Evolutionary conservation across 1,140 invertebrate species (phyloP), one percentile per base, ranked within the genome.

Genomic region (Trinorchestia longiramus): DNA sequence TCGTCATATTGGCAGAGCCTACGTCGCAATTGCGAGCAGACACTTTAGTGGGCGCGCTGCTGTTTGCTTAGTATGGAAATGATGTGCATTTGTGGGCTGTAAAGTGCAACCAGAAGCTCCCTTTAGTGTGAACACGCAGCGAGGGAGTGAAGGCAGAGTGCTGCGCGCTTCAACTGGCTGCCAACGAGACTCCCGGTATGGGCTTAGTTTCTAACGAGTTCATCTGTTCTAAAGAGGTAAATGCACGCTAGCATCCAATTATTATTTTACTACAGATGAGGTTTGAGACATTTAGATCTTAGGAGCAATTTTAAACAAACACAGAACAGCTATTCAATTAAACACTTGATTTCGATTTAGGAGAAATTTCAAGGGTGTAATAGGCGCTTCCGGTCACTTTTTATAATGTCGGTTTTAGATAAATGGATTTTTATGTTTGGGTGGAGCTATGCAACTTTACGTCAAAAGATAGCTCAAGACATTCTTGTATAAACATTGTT

Each of bases 11-110:
- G 92, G 92, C 92, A 43, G 11, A 11, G 88, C 88, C 88, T 90
- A 41, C 88, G 41, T 45, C 43, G 92, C 92, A 94, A 94, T 94
- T 94, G 92, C 40, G 44, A 42, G 43, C 44, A 45, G 44, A 47
- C 92, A 94, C 92, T 94, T 94, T 90, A 90, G 88, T 42, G 88
- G 8, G 41, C 43, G 43, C 92, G 92, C 92, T 40, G 43, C 92
- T 94, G 92, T 94, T 94, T 94, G 92, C 92, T 94, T 94, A 94
- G 92, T 94, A 94, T 94, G 92, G 92, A 94, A 94, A 94, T 94
- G 92, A 94, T 44, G 43, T 94, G 92, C 92, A 94, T 94, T 94
- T 94, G 92, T 45, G 92, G 92, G 40, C 92, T 94, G 92, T 94
- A 94, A 94, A 94, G 92, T 45, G 92, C 92, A 94, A 94, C 41